Evolutionary conservation across 2,797 vertebrate genomes (phyloP).

Genomic region (Melanotaenia maccullochi): DNA sequence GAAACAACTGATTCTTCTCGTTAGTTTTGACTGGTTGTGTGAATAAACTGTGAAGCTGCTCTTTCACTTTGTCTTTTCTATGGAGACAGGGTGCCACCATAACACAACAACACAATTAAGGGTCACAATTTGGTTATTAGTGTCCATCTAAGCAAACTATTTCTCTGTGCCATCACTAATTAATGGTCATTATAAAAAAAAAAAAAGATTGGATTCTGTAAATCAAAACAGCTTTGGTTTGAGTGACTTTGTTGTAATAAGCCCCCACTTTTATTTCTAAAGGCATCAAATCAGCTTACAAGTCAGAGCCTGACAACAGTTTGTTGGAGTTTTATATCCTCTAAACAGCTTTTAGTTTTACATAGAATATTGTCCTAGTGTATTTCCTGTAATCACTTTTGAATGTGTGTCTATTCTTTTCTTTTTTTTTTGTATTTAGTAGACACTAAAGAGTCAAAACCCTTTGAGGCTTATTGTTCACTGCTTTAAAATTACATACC

Average conservation of each 20-base stretch:
- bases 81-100: slow-evolving; percentile 47
- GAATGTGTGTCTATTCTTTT: too few relatives aligned
- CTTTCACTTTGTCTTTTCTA: neutral
- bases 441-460: neutral
- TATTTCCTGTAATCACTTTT: too few relatives aligned
- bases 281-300: neutral
- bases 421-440: neutral
- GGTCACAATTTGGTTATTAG: slow-evolving; percentile 69
- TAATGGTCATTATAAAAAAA: slow-evolving; percentile 51
- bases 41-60: neutral
- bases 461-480: neutral
- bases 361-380: too few relatives aligned
- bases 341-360: neutral
- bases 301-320: too few relatives aligned
- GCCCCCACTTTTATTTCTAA: slow-evolving; percentile 5
- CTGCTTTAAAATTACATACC: too few relatives aligned
- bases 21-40: slow-evolving; percentile 23
- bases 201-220: slow-evolving; percentile 36
- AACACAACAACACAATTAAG: slow-evolving; percentile 76
- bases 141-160: slow-evolving; percentile 23
- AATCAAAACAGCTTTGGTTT: slow-evolving; percentile 13
- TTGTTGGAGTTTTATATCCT: neutral
- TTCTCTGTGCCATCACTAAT: slow-evolving; percentile 37
- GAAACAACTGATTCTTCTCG: slow-evolving; percentile 9
- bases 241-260: slow-evolving; percentile 11